A percentile compares a stretch with the other conserved stretches of the same genome.
Evolutionary conservation across 2,888 invertebrate species (phyloP).

Genomic region (Amblyjoppa proteus): DNA sequence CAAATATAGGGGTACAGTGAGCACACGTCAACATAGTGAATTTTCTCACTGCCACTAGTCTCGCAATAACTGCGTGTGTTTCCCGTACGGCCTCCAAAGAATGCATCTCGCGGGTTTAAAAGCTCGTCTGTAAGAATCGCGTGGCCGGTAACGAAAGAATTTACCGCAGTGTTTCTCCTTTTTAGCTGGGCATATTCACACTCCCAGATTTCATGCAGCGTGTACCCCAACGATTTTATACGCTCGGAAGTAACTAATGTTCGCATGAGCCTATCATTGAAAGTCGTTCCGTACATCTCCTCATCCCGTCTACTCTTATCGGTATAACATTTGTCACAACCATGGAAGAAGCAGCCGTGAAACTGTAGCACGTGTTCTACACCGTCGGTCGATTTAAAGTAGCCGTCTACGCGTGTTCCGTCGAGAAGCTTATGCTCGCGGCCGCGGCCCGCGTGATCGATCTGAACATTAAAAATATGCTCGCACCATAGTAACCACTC

Average conservation of each 20-base stretch:
- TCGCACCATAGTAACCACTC: too few relatives aligned
- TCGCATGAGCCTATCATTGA: constrained; percentile 4
- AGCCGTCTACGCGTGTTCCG: constrained; percentile 13
- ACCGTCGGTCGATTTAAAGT: too few relatives aligned
- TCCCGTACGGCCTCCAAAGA: constrained; percentile 14
- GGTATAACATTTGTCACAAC: not conserved
- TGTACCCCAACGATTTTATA: constrained; percentile 15
- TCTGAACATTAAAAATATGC: too few relatives aligned
- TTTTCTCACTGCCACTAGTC: too few relatives aligned
- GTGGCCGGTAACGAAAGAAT: not conserved
- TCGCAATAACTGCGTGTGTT: not conserved
- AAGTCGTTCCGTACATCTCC: not conserved
- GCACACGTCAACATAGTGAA: too few relatives aligned
- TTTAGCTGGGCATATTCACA: not conserved
- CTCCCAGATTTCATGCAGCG: not conserved
- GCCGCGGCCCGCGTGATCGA: too few relatives aligned
- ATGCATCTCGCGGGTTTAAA: constrained; percentile 18
- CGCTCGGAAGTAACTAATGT: not conserved
- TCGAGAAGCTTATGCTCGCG: not conserved
- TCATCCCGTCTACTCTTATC: not conserved
- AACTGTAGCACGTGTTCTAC: too few relatives aligned
- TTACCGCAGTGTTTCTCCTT: not conserved
- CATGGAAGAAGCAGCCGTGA: constrained; percentile 1
- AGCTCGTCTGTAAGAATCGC: not conserved
- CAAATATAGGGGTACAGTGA: too few relatives aligned